Evolutionary conservation across 2,113 vertebrate species (phyloP), one percentile per base, ranked within the genome.

Genomic region (Notothenia coriiceps): DNA sequence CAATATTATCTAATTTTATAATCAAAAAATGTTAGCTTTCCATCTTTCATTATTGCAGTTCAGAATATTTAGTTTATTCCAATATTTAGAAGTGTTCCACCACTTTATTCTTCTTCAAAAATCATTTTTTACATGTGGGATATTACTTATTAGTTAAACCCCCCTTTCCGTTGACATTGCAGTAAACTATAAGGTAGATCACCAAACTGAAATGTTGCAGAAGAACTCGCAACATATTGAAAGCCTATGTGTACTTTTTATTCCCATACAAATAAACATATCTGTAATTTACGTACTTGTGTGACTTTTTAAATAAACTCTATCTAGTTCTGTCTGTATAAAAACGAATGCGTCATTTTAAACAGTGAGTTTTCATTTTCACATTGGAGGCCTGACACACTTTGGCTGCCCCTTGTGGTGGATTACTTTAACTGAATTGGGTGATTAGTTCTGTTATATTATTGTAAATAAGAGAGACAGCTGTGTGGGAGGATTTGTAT

Each of bases 401-500:
- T 65, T 2, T 57, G 29, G 50, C 46, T 17, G 11, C 40, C 10
- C 8, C 25, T 5, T 10, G 11, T 65, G n/a, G 29, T 29, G 3
- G 29, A 29, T 29, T 29, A 59, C 25, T 60, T 20, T 17, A 4
- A 13, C 4, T 20, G 46, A 13, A 14, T 47, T 13, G 13, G 46
- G 35, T 40, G 35, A 8, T 7, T 7, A 6, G 5, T 8, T 51
- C 18, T n/a, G 14, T 60, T 78, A 44, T 49, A n/a, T 29, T 73
- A 29, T 15, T 71, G 22, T 50, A 51, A 18, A 51, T 66, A 25
- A 64, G 7, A 46, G 22, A 63, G 51, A 59, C 64, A 33, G 12
- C 66, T 57, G 22, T 8, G 57, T 70, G 56, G 67, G 74, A 62
- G n/a, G 67, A 49, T 56, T 29, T 70, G 47, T 47, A 22, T 71